phyloP scores from a whole-genome alignment of 2,888 invertebrate species.

The Drosophila imparisetae region DNA sequence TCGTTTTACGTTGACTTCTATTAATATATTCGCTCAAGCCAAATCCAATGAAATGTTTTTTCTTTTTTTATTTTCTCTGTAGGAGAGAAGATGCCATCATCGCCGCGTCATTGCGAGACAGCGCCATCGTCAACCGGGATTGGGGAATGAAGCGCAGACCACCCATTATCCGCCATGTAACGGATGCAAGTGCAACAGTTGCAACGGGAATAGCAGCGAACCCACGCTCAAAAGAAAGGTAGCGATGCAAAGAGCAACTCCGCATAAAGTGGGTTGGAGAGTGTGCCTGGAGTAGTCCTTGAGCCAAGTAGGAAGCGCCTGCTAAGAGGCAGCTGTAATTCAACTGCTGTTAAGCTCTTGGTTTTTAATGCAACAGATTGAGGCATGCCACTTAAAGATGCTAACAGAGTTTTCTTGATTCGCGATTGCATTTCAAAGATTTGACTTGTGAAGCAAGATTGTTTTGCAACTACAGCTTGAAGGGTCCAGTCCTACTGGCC shows the following conservation, averaged over 20 bases:
- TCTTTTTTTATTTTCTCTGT: not conserved
- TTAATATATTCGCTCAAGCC: slow-evolving; percentile 19
- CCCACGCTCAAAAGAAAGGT: not conserved
- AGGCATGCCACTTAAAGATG: not conserved
- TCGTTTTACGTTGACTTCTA: slow-evolving; percentile 10
- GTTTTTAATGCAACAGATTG: not conserved
- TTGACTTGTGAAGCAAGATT: not conserved
- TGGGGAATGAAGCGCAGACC: not conserved
- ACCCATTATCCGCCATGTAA: slow-evolving; percentile 37
- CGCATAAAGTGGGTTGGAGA: not conserved
- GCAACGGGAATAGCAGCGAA: slow-evolving; percentile 5
- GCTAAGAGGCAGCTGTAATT: not conserved
- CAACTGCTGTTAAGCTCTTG: not conserved
- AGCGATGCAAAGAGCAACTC: not conserved
- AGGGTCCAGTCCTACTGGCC: not conserved
- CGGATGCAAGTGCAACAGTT: slow-evolving; percentile 41
- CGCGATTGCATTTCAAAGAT: not conserved
- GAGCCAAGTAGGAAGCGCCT: not conserved
- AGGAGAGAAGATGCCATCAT: not conserved
- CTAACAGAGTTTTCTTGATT: not conserved
- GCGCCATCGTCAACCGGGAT: not conserved
- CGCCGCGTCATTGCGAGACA: not conserved
- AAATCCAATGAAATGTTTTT: not conserved
- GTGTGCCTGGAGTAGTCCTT: not conserved
- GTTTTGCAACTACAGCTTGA: no score